phyloP scores from a whole-genome alignment of 2,888 invertebrate genomes.

The Habrosyne pyritoides region DNA sequence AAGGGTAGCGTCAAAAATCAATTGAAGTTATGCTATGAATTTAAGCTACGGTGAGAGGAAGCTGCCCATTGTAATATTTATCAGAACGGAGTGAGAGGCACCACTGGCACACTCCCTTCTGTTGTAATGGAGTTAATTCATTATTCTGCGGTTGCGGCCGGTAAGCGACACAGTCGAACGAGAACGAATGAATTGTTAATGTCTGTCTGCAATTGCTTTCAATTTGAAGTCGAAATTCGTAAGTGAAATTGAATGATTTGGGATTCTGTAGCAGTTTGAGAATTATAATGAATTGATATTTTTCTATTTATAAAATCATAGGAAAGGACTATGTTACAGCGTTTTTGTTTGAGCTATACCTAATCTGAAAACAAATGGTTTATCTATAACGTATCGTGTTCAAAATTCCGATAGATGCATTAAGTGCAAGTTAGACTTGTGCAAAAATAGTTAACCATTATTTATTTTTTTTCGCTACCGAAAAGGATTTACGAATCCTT shows the following conservation, averaged over 20 bases:
- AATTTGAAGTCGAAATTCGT: constrained; percentile 6
- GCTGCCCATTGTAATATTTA: constrained; percentile 5
- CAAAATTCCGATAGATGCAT: no score
- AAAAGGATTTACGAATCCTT: no score
- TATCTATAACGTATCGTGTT: no score
- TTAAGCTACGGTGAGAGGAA: not conserved
- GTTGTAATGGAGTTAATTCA: constrained; percentile 52
- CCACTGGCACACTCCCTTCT: constrained; percentile 30
- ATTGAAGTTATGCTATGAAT: constrained; percentile 11
- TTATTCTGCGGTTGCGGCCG: constrained; percentile 63
- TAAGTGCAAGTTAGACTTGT: no score
- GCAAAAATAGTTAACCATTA: no score
- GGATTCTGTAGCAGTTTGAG: not conserved
- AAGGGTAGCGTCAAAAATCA: constrained; percentile 13
- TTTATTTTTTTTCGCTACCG: no score
- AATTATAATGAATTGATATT: no score
- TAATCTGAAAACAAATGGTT: no score
- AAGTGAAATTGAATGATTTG: not conserved
- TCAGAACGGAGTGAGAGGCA: constrained; percentile 12
- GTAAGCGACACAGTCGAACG: constrained; percentile 56
- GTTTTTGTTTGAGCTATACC: no score
- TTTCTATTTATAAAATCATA: no score
- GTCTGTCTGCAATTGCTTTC: constrained; percentile 23
- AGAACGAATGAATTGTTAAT: constrained; percentile 43
- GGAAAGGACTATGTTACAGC: no score